Evolutionary conservation across 1,140 invertebrate genomes (phyloP).

Genomic region (Antheraea mylitta): DNA sequence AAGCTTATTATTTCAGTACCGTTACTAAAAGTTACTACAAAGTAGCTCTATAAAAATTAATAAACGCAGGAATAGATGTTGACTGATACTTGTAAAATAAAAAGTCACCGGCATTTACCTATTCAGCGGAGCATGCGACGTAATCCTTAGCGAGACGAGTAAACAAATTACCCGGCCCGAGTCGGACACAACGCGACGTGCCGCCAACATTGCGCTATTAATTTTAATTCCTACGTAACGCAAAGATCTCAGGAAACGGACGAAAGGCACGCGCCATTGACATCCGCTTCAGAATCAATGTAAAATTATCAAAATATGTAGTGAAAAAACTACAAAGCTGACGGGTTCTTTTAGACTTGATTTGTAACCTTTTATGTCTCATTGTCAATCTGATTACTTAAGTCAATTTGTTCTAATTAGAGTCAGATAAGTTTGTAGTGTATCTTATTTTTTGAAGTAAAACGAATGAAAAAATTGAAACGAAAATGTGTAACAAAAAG

Average conservation of each 20-base stretch:
- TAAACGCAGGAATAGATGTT: slow-evolving; percentile 21
- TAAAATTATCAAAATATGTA: slow-evolving; percentile 25
- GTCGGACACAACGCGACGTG: slow-evolving; percentile 43
- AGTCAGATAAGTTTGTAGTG: too few relatives aligned
- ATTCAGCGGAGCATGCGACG: slow-evolving; percentile 64
- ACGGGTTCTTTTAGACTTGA: too few relatives aligned
- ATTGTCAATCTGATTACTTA: too few relatives aligned
- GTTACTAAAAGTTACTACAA: background rate
- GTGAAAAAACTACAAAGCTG: slow-evolving; percentile 14
- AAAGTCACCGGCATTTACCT: slow-evolving; percentile 63
- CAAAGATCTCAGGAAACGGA: slow-evolving; percentile 63
- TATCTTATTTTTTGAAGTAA: too few relatives aligned
- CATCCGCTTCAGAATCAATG: slow-evolving; percentile 17
- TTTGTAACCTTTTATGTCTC: too few relatives aligned
- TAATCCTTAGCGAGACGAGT: slow-evolving; percentile 69
- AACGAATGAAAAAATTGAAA: too few relatives aligned
- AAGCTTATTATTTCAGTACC: too few relatives aligned
- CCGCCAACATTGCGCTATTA: slow-evolving; percentile 60
- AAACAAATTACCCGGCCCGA: slow-evolving; percentile 68
- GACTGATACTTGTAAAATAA: slow-evolving; percentile 39
- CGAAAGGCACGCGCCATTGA: slow-evolving; percentile 55
- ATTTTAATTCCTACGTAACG: slow-evolving; percentile 68
- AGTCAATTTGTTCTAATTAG: too few relatives aligned
- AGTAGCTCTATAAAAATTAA: slow-evolving; percentile 20
- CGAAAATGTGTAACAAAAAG: too few relatives aligned